Conservation (phyloP, 1,140 invertebrate species). For the Zaprionus gabonicus region DNA sequence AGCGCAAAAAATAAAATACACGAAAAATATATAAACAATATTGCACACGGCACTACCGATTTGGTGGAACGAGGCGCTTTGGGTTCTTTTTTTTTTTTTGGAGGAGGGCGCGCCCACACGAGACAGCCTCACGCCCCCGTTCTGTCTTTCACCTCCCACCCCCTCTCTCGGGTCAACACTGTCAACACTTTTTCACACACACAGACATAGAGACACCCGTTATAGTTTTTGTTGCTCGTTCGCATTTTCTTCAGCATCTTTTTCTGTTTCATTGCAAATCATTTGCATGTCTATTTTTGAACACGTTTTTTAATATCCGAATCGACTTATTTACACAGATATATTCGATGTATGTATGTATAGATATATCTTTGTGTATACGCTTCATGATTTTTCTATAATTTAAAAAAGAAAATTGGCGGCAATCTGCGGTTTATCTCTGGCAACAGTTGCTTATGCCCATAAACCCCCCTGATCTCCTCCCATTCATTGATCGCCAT, state of each 20-base stretch:
- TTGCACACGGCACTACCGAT: constrained; percentile 79
- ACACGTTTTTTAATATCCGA: constrained; percentile 68
- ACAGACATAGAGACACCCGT: constrained; percentile 11
- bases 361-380: constrained; percentile 7
- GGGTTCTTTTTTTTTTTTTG: constrained; percentile 6
- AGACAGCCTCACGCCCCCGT: constrained; percentile 46
- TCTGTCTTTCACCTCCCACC: neutral
- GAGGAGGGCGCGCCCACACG: constrained; percentile 56
- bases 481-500: constrained; percentile 67
- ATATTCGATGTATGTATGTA: neutral
- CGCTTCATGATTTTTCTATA: constrained; percentile 40
- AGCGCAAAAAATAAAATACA: constrained; percentile 64
- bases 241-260: neutral
- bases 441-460: constrained; percentile 19
- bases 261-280: constrained; percentile 77
- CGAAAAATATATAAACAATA: constrained; percentile 83
- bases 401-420: constrained; percentile 19
- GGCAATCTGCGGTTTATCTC: constrained; percentile 57
- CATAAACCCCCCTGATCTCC: neutral
- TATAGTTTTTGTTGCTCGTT: constrained; percentile 33
- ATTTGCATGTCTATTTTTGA: constrained; percentile 81
- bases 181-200: constrained; percentile 66
- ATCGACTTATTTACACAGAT: constrained; percentile 2
- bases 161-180: constrained; percentile 39
- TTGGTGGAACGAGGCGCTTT: constrained; percentile 16